Base-by-base conservation (phyloP, 2,888 invertebrate species). In the Sisyra nigra region DNA sequence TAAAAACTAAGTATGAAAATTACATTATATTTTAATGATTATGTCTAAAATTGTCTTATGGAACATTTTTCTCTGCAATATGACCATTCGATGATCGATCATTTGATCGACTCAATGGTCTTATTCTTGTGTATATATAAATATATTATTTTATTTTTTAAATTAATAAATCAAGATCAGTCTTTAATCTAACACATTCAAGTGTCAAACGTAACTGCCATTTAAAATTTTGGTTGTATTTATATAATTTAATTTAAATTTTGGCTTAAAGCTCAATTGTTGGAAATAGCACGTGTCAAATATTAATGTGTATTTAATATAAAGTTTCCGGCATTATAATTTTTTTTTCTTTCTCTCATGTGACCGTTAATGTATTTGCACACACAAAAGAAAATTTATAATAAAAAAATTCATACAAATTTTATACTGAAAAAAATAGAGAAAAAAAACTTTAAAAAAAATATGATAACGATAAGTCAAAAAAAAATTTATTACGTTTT, bases 321-420 rank as follows among this genome's bases (percentile, higher is more conserved):
- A 35, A 35, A 15, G 35, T 8, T 35, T 35, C n/a, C n/a, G 6
- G 9, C 8, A 35, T 14, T 15, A 35, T 10, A 13, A 35, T 35
- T 15, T 13, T 14, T 34, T 24, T 11, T 34, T 35, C 2, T 35
- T 13, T 35, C 13, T 35, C 9, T 7, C n/a, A 34, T 34, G 11
- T n/a, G 34, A 34, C 5, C 19, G 11, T 11, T 37, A 37, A 37
- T 37, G 14, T 15, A 37, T 37, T 37, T 37, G 37, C 37, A 37
- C 37, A 37, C 37, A 37, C 37, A 37, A 37, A 37, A 37, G 7
- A 11, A 7, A 35, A 35, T 35, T 15, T 35, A 34, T 34, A 34
- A 14, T 15, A 15, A 35, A 15, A 35, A 19, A 37, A 37, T 37
- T 37, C 37, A 18, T 37, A 37, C 37, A 37, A 37, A 37, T 37